A percentile compares a stretch with the other conserved stretches of the same genome.
These are phyloP conservation scores for Drosophila falleni DNA, from an alignment of 2,888 invertebrate genomes.

Conservation along the genomic window DNA sequence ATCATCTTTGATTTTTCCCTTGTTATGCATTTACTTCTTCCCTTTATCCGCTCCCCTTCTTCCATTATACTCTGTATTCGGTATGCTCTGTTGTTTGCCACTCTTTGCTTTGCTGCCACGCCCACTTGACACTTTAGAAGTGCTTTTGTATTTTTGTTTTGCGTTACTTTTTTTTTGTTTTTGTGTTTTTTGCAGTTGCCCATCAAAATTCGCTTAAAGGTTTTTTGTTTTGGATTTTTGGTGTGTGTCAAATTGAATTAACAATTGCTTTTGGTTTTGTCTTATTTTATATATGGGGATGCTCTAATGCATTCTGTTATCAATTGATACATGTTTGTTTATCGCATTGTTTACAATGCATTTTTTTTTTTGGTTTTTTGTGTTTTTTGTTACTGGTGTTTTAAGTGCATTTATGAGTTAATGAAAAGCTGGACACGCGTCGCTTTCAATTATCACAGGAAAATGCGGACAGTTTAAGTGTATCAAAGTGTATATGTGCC, in stretches of 20 bases:
- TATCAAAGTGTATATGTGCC: neutral
- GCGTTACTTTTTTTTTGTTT: too few species aligned
- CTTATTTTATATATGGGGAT: neutral
- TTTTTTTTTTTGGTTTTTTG: neutral
- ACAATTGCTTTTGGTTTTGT: constrained; percentile 10
- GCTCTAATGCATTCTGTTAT: constrained; percentile 8
- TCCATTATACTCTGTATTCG: neutral
- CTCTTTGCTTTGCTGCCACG: neutral
- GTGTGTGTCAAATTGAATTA: constrained; percentile 29
- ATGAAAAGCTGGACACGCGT: constrained; percentile 14
- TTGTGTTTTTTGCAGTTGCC: constrained; percentile 3
- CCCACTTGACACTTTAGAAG: neutral
- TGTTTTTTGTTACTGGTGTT: constrained; percentile 30
- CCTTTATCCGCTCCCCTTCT: neutral
- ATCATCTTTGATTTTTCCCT: constrained; percentile 33
- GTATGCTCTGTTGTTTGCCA: neutral
- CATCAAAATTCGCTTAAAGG: constrained; percentile 14
- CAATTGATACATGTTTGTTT: constrained; percentile 11
- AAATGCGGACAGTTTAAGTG: neutral
- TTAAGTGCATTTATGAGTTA: constrained; percentile 29
- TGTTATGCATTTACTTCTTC: constrained; percentile 44
- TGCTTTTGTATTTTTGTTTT: neutral
- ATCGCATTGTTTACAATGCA: neutral
- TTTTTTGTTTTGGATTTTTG: neutral
- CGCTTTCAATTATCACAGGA: constrained; percentile 37